Evolutionary conservation across 2,797 vertebrate genomes (phyloP).

Genomic region (Hirundo rustica): DNA sequence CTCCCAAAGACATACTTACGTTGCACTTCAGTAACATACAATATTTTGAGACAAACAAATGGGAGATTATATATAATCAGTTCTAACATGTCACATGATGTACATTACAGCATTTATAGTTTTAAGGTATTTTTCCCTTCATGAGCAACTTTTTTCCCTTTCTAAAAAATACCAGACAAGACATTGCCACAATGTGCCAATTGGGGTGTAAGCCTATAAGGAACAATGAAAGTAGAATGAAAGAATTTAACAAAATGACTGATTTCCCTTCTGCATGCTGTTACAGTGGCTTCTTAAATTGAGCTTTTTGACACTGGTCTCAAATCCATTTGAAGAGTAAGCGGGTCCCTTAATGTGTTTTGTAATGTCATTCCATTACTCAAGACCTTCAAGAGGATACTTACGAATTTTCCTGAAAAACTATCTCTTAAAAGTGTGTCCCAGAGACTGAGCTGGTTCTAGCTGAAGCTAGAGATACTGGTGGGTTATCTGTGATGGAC

Average conservation of each 20-base stretch:
- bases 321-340: not conserved
- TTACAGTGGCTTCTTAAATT: not conserved
- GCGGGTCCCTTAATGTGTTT: accelerated
- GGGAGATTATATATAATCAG: not conserved
- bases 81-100: not conserved
- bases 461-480: not conserved
- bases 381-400: not conserved
- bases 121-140: not conserved
- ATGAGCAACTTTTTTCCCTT: not conserved
- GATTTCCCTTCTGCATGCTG: accelerated
- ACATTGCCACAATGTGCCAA: accelerated
- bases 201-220: accelerated
- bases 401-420: not conserved
- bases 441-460: not conserved
- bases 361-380: not conserved
- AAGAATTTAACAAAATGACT: not conserved
- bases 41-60: constrained; percentile 1
- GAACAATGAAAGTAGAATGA: not conserved
- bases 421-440: not conserved
- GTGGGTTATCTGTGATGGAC: not conserved
- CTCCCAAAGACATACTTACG: not conserved
- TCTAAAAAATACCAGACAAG: not conserved
- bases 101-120: not conserved
- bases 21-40: not conserved
- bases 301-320: not conserved